A percentile compares a stretch with the other conserved stretches of the same genome.
Conservation (phyloP, 2,797 vertebrate genomes). For the Takifugu rubripes region DNA sequence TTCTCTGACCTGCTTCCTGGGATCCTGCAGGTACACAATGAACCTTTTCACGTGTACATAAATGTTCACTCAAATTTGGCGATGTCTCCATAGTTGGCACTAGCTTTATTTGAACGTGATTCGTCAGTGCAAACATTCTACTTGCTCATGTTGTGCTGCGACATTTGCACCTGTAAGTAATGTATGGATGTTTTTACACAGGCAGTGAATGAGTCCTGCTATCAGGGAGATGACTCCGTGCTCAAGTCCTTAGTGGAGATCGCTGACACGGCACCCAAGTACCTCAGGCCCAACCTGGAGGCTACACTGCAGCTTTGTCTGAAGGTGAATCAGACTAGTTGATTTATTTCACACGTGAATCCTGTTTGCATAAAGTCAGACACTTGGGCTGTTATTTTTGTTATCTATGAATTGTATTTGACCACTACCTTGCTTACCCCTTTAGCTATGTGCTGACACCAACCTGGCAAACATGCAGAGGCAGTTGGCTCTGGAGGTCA, state of each 20-base stretch:
- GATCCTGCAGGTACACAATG: slow-evolving; percentile 85
- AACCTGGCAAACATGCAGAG: slow-evolving; percentile 95
- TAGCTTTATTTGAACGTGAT: no score
- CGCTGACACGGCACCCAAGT: slow-evolving; percentile 96
- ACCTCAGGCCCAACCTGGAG: slow-evolving; percentile 93
- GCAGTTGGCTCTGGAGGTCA: slow-evolving; percentile 94
- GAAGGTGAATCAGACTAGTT: slow-evolving; percentile 76
- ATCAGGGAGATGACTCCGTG: slow-evolving; percentile 93
- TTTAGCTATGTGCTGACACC: slow-evolving; percentile 89
- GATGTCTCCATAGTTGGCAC: no score
- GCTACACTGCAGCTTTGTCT: slow-evolving; percentile 92
- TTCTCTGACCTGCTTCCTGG: slow-evolving; percentile 94
- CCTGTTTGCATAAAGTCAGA: no score
- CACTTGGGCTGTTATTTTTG: background rate
- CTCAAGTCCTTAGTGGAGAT: slow-evolving; percentile 98
- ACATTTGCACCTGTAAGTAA: background rate
- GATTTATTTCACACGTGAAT: no score
- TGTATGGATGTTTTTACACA: slow-evolving; percentile 45
- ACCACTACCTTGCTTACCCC: slow-evolving; percentile 1
- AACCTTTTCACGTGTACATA: no score
- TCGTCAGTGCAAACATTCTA: no score
- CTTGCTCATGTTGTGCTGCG: background rate
- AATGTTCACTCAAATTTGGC: no score
- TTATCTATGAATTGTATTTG: background rate
- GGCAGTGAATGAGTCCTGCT: slow-evolving; percentile 96